Evolutionary conservation across 1,140 invertebrate genomes (phyloP).

Genomic region (Drosophila repleta): DNA sequence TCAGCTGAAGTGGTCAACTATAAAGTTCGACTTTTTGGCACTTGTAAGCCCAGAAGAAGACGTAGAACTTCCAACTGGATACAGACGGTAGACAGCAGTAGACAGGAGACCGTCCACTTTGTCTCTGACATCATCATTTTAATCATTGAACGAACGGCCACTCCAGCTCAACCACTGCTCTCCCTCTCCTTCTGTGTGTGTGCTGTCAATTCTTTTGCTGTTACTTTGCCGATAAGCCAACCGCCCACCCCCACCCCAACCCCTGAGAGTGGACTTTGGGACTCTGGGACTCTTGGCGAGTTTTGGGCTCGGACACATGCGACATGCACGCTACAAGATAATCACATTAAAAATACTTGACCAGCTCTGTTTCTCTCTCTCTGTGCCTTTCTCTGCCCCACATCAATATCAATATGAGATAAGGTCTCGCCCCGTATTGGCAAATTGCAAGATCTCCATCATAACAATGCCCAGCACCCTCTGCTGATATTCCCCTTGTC

Average conservation of each 20-base stretch:
- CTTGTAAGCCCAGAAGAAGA: constrained; percentile 49
- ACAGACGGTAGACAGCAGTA: too few relatives aligned
- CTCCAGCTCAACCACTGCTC: constrained; percentile 19
- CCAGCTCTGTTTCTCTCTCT: constrained; percentile 1
- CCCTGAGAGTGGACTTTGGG: neutral
- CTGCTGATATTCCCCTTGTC: neutral
- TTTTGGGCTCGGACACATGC: constrained; percentile 43
- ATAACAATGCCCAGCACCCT: constrained; percentile 5
- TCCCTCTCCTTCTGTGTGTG: constrained; percentile 4
- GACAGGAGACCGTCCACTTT: neutral
- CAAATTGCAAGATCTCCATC: constrained; percentile 37
- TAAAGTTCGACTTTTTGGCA: constrained; percentile 68
- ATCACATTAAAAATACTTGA: constrained; percentile 78
- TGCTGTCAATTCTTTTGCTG: constrained; percentile 72
- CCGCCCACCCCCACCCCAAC: constrained; percentile 9
- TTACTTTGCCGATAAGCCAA: constrained; percentile 63
- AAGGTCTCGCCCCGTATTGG: constrained; percentile 30
- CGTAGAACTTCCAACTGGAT: too few relatives aligned
- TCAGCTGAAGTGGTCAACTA: constrained; percentile 76
- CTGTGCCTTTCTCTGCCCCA: constrained; percentile 8
- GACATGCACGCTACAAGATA: constrained; percentile 80
- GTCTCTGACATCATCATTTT: constrained; percentile 78
- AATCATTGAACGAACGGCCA: constrained; percentile 53
- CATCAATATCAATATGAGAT: constrained; percentile 45
- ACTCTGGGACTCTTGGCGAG: neutral